phyloP scores from a whole-genome alignment of 2,888 invertebrate genomes.

The Acholoe squamosa region DNA sequence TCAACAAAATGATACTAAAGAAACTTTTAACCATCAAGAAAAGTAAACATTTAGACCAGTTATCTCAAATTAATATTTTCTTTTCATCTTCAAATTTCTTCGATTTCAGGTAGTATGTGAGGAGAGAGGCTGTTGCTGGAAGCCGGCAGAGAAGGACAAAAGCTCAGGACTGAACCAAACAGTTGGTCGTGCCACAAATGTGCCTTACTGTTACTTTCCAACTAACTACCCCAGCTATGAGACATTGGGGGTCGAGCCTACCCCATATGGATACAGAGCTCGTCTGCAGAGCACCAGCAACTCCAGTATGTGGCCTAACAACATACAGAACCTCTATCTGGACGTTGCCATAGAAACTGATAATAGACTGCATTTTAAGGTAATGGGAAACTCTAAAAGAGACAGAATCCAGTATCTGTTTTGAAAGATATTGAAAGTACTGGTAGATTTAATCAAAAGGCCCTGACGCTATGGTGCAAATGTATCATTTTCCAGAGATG shows the following conservation, averaged over 20 bases:
- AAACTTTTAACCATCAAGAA: too few relatives aligned
- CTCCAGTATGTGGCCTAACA: slow-evolving; percentile 70
- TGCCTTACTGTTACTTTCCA: slow-evolving; percentile 71
- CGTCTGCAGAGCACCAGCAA: slow-evolving; percentile 52
- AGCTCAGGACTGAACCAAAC: not conserved
- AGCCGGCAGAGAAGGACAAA: not conserved
- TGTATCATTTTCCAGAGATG: too few relatives aligned
- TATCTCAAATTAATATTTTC: too few relatives aligned
- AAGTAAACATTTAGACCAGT: too few relatives aligned
- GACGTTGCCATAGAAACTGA: slow-evolving; percentile 70
- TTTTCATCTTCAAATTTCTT: too few relatives aligned
- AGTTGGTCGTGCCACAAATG: slow-evolving; percentile 14
- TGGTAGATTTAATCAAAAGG: too few relatives aligned
- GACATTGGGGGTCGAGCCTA: slow-evolving; percentile 61
- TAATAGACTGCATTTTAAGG: slow-evolving; percentile 71
- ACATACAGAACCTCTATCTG: slow-evolving; percentile 67
- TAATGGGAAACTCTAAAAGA: not conserved
- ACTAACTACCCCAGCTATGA: slow-evolving; percentile 68
- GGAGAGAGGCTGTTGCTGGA: slow-evolving; percentile 71
- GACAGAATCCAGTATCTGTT: too few relatives aligned
- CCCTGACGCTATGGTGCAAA: too few relatives aligned
- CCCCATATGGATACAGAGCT: slow-evolving; percentile 67
- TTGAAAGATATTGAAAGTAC: too few relatives aligned
- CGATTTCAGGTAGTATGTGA: slow-evolving; percentile 60
- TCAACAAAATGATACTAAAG: too few relatives aligned